phyloP scores from a whole-genome alignment of 2,113 vertebrate genomes.

The Trogon melanurus region DNA sequence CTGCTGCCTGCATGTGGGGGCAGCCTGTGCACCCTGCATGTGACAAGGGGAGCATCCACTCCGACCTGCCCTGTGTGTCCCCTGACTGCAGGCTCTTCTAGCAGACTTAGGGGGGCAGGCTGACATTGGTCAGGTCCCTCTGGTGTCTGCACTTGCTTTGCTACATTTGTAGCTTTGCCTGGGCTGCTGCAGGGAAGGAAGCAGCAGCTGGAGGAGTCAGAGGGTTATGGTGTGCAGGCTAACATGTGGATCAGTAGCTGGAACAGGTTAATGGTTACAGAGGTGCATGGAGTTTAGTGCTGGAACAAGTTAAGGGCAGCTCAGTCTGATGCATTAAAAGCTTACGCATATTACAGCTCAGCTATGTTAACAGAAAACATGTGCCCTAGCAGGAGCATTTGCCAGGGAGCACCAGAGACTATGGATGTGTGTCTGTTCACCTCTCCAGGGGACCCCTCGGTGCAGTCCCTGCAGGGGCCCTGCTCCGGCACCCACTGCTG shows the following conservation, averaged over 20 bases:
- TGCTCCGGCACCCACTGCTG: neutral
- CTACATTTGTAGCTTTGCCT: neutral
- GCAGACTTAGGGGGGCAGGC: no score
- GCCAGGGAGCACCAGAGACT: neutral
- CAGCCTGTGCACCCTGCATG: fast-evolving
- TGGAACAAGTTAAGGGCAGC: slow-evolving; percentile 26
- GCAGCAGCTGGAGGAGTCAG: neutral
- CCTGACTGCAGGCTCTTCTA: neutral
- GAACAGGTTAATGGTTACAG: slow-evolving; percentile 39
- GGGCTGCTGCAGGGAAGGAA: neutral
- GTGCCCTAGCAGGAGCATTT: neutral
- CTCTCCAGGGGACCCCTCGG: fast-evolving
- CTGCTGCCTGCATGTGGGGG: neutral
- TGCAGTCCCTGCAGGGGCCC: neutral
- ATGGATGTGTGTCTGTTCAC: neutral
- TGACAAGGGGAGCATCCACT: neutral
- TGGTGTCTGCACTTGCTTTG: neutral
- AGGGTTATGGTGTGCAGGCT: neutral
- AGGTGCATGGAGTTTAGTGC: slow-evolving; percentile 28
- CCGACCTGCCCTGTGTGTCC: neutral
- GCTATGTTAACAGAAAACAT: neutral
- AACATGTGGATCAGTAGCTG: slow-evolving; percentile 28
- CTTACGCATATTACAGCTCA: neutral
- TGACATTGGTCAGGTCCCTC: neutral
- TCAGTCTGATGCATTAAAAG: neutral